Evolutionary conservation across 2,888 invertebrate genomes (phyloP).

Genomic region (Agrotis puta): DNA sequence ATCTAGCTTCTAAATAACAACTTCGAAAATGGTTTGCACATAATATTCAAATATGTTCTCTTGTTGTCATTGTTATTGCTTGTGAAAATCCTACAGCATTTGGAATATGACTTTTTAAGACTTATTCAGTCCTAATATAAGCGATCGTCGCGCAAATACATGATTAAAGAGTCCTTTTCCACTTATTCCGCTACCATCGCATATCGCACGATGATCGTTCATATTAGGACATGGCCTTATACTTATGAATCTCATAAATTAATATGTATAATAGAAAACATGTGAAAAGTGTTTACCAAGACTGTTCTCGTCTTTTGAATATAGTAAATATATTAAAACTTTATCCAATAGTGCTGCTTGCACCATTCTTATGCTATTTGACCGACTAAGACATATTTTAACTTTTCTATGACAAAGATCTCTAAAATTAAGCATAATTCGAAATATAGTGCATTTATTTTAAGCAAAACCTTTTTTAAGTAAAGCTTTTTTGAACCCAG

Average conservation of each 20-base stretch:
- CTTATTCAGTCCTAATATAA: background rate
- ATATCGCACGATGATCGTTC: background rate
- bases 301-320: background rate
- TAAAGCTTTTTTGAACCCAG: background rate
- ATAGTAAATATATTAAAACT: background rate
- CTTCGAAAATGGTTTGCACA: background rate
- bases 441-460: background rate
- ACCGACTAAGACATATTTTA: background rate
- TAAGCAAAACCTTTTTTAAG: background rate
- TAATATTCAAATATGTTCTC: background rate
- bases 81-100: constrained; percentile 13
- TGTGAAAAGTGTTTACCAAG: background rate
- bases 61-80: constrained; percentile 20
- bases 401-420: background rate
- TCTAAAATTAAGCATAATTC: background rate
- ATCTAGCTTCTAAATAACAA: constrained; percentile 5
- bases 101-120: background rate
- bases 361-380: background rate
- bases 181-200: background rate
- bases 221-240: background rate
- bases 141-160: background rate
- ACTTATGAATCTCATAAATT: constrained; percentile 27
- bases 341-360: background rate
- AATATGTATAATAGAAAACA: constrained; percentile 28
- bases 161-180: background rate